Conservation (phyloP, 2,113 vertebrate genomes). For the Mormoops blainvillei region DNA sequence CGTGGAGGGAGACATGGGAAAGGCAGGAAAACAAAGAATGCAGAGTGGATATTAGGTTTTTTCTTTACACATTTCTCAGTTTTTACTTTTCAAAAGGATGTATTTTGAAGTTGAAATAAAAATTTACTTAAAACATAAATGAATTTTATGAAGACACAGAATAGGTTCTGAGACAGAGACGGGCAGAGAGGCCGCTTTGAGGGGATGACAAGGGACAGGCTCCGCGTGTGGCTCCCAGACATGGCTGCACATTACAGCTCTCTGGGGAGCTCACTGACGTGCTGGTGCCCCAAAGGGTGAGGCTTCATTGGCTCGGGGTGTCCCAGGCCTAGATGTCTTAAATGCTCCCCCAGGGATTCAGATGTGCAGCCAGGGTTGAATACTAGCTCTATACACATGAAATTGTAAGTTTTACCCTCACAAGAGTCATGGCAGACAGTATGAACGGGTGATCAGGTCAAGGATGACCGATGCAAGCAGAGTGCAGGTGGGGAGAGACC, state of each 20-base stretch:
- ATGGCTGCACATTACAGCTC: fast-evolving
- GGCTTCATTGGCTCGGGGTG: background rate
- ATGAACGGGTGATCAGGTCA: background rate
- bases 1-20: background rate
- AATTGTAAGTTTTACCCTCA: background rate
- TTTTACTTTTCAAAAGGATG: background rate
- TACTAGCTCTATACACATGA: background rate
- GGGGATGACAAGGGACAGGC: background rate
- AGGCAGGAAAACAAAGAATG: background rate
- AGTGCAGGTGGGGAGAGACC: background rate
- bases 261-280: background rate
- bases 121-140: background rate
- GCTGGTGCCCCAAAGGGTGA: background rate
- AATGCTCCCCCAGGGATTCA: background rate
- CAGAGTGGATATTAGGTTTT: background rate
- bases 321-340: background rate
- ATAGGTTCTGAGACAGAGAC: background rate
- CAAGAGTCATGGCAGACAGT: background rate
- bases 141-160: background rate
- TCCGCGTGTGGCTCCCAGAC: background rate
- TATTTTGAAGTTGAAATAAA: background rate
- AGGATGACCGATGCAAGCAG: background rate
- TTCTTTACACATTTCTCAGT: background rate
- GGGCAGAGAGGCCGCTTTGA: background rate
- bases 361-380: background rate